Base-by-base conservation (phyloP, 53 echinoderm and acorn worm genomes). In the Pentamera pediparva region DNA sequence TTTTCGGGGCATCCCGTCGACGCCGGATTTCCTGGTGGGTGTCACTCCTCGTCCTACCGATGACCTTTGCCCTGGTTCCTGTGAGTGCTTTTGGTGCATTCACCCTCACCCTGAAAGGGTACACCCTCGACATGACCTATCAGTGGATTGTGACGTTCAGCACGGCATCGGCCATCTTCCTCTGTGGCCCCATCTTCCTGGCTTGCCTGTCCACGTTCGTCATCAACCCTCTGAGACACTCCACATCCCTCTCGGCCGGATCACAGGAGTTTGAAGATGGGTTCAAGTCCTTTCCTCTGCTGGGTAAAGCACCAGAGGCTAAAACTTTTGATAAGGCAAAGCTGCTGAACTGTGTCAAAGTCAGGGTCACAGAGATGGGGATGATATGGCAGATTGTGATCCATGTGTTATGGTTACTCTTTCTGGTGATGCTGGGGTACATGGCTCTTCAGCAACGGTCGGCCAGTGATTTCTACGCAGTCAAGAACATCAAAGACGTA, bases 141-240 rank as follows among this genome's bases (percentile, higher is more conserved):
- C 52, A 37, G 12, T 72, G 73, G 73, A 28, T 72, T 3, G 54
- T 54, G 18, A 72, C 73, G 35, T 52, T 31, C 27, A 54, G 73
- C 36, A 35, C 37, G 32, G 73, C 73, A 24, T 22, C 35, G 5
- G 34, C 55, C 35, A 72, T 72, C 35, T 54, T 51, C 54, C 2
- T 54, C 19, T 33, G 35, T 0, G 73, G 19, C 36, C 73, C 73
- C 21, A 52, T 72, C 10, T 54, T 67, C 1, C 67, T 67, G 19
- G 67, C n/a, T 20, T 67, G 67, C 45, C 17, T 39, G 12, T 67
- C 47, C 2, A n/a, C 29, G 29, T 22, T 67, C 67, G 0, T 67
- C 41, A n/a, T 67, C 28, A 19, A 39, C 45, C 43, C 67, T 26
- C 27, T 45, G n/a, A 30, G 41, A 47, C 43, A 39, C 15, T 47